These are phyloP conservation scores for Drosophila cognata DNA, from an alignment of 2,888 invertebrate genomes.

Conservation along the genomic window DNA sequence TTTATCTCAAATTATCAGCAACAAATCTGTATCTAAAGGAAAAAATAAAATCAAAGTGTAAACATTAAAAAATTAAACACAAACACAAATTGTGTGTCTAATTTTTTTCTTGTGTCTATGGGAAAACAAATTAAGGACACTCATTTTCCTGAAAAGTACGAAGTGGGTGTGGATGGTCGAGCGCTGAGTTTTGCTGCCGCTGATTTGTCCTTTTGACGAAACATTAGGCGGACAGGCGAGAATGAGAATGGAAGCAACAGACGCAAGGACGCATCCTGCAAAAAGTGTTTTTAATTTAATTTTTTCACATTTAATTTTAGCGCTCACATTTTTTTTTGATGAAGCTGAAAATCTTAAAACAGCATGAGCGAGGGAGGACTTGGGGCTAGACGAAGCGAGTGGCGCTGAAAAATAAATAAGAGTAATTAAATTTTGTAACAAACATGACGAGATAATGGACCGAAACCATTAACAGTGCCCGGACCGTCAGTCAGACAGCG, in stretches of 20 bases:
- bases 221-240: slow-evolving; percentile 65
- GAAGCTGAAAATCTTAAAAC: slow-evolving; percentile 75
- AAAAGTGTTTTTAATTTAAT: slow-evolving; percentile 79
- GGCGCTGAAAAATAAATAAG: slow-evolving; percentile 82
- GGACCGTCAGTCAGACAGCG: slow-evolving; percentile 55
- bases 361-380: neutral
- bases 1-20: neutral
- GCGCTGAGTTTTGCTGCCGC: slow-evolving; percentile 33
- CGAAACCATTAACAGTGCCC: slow-evolving; percentile 81
- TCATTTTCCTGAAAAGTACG: slow-evolving; percentile 19
- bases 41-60: slow-evolving; percentile 19
- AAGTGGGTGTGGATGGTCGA: slow-evolving; percentile 40
- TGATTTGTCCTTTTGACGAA: slow-evolving; percentile 69
- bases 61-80: slow-evolving; percentile 54
- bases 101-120: slow-evolving; percentile 9
- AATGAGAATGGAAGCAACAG: slow-evolving; percentile 34
- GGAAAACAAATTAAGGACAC: slow-evolving; percentile 43
- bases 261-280: slow-evolving; percentile 50
- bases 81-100: slow-evolving; percentile 51
- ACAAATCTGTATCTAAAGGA: neutral
- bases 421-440: slow-evolving; percentile 85
- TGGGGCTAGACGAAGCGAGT: slow-evolving; percentile 18
- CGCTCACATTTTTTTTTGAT: slow-evolving; percentile 66
- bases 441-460: slow-evolving; percentile 85
- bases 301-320: slow-evolving; percentile 73